Conservation (phyloP, 1,140 invertebrate genomes). For the Drosophila littoralis region DNA sequence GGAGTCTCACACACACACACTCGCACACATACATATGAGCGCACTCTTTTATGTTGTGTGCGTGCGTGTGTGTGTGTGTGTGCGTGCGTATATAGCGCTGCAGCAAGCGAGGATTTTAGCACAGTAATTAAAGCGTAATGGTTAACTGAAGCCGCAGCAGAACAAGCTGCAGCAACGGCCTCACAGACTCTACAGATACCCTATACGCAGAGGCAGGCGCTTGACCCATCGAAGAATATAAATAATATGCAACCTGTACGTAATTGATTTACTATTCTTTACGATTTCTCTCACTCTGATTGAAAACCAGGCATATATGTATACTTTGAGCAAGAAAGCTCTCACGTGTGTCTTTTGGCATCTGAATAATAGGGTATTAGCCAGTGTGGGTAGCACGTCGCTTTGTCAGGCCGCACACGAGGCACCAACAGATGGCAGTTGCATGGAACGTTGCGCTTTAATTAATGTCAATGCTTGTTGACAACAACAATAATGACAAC, state of each 20-base stretch:
- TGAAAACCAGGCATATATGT: no score
- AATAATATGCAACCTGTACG: background rate
- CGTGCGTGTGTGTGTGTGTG: conserved; percentile 3
- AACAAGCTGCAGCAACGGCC: background rate
- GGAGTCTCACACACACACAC: conserved; percentile 31
- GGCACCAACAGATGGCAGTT: conserved; percentile 34
- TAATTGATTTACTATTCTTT: no score
- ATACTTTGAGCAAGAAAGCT: no score
- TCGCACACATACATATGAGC: no score
- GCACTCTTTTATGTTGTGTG: background rate
- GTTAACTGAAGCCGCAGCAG: conserved; percentile 73
- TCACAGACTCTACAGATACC: background rate
- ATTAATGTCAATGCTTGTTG: conserved; percentile 81
- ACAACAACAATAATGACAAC: conserved; percentile 50
- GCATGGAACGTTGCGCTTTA: conserved; percentile 75
- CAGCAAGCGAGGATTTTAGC: conserved; percentile 77
- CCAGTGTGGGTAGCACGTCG: background rate
- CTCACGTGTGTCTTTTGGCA: background rate
- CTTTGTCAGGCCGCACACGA: background rate
- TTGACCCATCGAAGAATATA: background rate
- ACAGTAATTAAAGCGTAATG: conserved; percentile 79
- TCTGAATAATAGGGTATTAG: conserved; percentile 15
- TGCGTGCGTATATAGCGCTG: conserved; percentile 48
- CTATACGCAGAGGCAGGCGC: background rate
- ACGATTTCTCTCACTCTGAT: no score